Evolutionary conservation across 35 echinoderm and acorn worm species (phyloP), one percentile per base, ranked within the genome.

Genomic region (Apostichopus californicus): DNA sequence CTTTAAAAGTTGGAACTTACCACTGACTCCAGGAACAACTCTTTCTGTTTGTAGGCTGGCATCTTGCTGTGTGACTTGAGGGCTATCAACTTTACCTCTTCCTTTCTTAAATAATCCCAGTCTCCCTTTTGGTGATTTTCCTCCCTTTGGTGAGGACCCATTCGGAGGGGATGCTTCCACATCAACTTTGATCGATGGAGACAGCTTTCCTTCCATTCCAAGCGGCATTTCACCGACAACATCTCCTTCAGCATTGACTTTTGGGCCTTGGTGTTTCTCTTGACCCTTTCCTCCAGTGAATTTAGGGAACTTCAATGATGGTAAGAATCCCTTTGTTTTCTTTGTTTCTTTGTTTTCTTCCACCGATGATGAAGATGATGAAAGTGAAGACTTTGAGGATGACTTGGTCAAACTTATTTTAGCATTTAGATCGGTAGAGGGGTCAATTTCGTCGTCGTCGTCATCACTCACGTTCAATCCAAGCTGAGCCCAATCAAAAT

Each of bases 91-190:
- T 55, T 73, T 89, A 8, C 23, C 86, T 73, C 64, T 89, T 89
- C 86, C 86, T 89, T 55, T 89, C 64, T 89, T 89, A 24, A 89
- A 89, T 14, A 89, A 21, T 73, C 86, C 86, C 60, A 68, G 54
- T 21, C 64, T 89, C 64, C 68, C 86, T 64, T 89, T 89, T 58
- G 86, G 86, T n/a, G 86, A 89, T 21, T 89, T 89, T 20, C 12
- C 61, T 89, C 52, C 86, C 57, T 25, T 66, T 55, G 57, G 46
- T 2, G 86, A 87, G 9, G 13, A 17, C 17, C 54, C 21, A 58
- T 5, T 8, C 1, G 13, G 63, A 66, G 86, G 86, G 17, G 55
- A 56, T 20, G 56, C 28, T 59, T 85, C 81, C 10, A 85, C 81
- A 59, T 85, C 55, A 10, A 85, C 81, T 22, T 56, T 85, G 17